Evolutionary conservation across 2,888 invertebrate species (phyloP), one percentile per base, ranked within the genome.

Genomic region (Blastobasis lacticolella): DNA sequence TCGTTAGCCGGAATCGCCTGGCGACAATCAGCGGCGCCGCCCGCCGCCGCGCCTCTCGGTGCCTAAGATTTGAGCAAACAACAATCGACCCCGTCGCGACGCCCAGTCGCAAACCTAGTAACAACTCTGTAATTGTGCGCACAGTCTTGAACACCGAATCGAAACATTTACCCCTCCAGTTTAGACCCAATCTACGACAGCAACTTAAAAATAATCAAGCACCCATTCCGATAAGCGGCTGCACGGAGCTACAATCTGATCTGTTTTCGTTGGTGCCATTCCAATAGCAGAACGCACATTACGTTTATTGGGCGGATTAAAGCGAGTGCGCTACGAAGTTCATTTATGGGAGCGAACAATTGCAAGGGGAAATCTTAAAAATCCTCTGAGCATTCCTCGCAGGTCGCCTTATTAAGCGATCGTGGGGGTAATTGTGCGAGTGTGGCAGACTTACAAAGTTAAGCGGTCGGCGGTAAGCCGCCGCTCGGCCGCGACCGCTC

Each of bases 391-490:
- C 73, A 69, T 72, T 73, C 67, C 75, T 69, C 66, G 58, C 67
- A 63, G 76, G 73, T 73, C 69, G 68, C 71, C 78, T 80, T 83
- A 83, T 80, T 81, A 85, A 80, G 75, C 75, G 74, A 68, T 71
- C 73, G 67, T 72, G 75, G 77, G 74, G 80, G 79, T 83, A 81
- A 81, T 80, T 78, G 81, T 67, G 45, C 6, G 38, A 46, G 49
- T 45, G 49, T 67, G 82, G 83, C 73, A 80, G 84, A 81, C 79
- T 87, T 84, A 81, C 78, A 78, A 84, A 87, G 85, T 86, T 85
- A 82, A 83, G 75, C 79, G 75, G 76, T 64, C 65, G 67, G 68
- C 67, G 73, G 77, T 82, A 80, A 85, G 80, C 81, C 78, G 71
- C 65, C 65, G 64, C 69, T 64, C 68, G 71, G 66, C 73, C 70